Conservation (phyloP, 2,888 invertebrate species). For the Pantelozetes paolii region DNA sequence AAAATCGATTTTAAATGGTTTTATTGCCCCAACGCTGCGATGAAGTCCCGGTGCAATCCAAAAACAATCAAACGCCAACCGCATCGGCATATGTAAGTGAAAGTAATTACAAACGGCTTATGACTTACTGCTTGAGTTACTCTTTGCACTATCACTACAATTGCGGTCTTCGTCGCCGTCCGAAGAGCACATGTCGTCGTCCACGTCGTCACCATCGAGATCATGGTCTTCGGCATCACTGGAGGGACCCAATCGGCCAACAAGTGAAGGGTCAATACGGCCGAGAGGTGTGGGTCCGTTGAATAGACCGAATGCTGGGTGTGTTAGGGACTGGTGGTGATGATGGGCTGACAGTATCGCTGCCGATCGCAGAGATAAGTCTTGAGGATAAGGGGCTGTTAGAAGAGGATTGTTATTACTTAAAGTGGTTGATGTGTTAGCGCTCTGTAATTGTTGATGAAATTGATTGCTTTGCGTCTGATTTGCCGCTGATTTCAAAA, state of each 20-base stretch:
- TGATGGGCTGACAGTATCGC: slow-evolving; percentile 12
- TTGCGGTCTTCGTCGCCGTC: slow-evolving; percentile 31
- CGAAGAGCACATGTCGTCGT: slow-evolving; percentile 27
- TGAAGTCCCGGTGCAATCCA: slow-evolving; percentile 19
- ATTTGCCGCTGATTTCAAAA: background rate
- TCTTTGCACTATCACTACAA: slow-evolving; percentile 31
- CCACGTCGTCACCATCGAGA: slow-evolving; percentile 24
- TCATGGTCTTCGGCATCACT: slow-evolving; percentile 27
- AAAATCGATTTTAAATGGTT: slow-evolving; percentile 37
- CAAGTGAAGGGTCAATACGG: background rate
- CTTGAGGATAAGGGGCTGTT: slow-evolving; percentile 11
- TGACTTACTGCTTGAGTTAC: slow-evolving; percentile 29
- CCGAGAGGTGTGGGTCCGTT: slow-evolving; percentile 16
- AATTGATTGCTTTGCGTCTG: slow-evolving; percentile 6
- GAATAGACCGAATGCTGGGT: background rate
- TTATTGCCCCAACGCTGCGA: slow-evolving; percentile 32
- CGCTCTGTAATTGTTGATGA: slow-evolving; percentile 10
- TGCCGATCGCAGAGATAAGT: slow-evolving; percentile 3
- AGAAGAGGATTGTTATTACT: slow-evolving; percentile 12
- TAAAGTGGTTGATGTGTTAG: slow-evolving; percentile 5
- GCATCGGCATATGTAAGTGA: background rate
- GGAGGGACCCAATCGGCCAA: background rate
- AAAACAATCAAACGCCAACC: background rate
- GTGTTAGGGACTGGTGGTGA: slow-evolving; percentile 5
- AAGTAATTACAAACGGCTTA: slow-evolving; percentile 10